phyloP scores from a whole-genome alignment of 2,113 vertebrate species.

The Alosa alosa region DNA sequence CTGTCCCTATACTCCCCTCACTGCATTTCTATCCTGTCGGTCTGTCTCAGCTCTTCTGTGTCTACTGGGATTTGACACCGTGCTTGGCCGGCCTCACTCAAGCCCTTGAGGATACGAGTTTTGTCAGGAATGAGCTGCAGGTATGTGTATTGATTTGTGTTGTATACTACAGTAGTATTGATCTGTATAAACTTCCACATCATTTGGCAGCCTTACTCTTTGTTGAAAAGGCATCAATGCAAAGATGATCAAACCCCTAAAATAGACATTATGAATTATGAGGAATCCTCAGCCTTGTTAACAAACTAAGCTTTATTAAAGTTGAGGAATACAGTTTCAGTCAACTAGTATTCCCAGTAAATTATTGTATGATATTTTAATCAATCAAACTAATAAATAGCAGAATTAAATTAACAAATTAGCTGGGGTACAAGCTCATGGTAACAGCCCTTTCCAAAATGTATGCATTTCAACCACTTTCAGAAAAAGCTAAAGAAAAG shows the following conservation, averaged over 20 bases:
- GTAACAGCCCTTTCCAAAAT: background rate
- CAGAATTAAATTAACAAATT: background rate
- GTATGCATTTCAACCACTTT: background rate
- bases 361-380: background rate
- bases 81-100: slow-evolving; percentile 67
- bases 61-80: slow-evolving; percentile 69
- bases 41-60: slow-evolving; percentile 62
- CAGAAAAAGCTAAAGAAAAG: slow-evolving; percentile 67
- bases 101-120: slow-evolving; percentile 61
- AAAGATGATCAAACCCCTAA: background rate
- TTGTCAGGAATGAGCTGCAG: slow-evolving; percentile 53
- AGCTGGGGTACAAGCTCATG: background rate
- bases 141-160: slow-evolving; percentile 44
- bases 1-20: no score
- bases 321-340: background rate
- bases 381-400: background rate
- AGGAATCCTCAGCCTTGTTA: background rate
- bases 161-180: background rate
- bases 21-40: background rate
- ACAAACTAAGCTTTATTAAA: background rate
- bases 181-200: background rate
- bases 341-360: background rate
- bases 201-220: background rate
- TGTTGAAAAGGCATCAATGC: background rate
- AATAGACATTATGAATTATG: background rate